Conservation (phyloP, 2,888 invertebrate species). For the Sphaerophoria taeniata region DNA sequence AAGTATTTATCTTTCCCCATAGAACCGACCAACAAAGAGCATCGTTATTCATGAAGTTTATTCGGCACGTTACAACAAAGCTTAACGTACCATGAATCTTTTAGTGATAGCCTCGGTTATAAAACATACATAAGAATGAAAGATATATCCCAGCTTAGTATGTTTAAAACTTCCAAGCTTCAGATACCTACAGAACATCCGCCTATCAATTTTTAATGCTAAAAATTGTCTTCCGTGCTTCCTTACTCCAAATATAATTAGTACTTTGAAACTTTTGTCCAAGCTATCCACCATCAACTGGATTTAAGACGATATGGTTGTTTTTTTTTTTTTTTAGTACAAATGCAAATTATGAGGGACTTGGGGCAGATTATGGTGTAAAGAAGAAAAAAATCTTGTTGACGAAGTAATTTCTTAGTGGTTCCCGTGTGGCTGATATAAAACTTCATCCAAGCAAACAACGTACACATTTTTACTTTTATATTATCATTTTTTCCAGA, state of each 20-base stretch:
- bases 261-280: constrained; percentile 27
- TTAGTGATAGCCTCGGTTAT: constrained; percentile 31
- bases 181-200: not conserved
- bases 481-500: too few species aligned
- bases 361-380: constrained; percentile 8
- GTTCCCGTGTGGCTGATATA: constrained; percentile 9
- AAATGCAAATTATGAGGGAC: constrained; percentile 29
- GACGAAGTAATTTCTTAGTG: constrained; percentile 24
- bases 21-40: constrained; percentile 6
- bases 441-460: not conserved
- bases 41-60: constrained; percentile 48
- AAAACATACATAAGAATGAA: constrained; percentile 31
- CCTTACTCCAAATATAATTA: constrained; percentile 37
- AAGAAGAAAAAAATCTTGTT: constrained; percentile 16
- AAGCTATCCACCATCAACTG: not conserved
- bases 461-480: not conserved
- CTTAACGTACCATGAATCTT: constrained; percentile 36
- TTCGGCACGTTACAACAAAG: constrained; percentile 45
- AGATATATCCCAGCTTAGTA: constrained; percentile 16
- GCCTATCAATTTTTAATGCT: constrained; percentile 30
- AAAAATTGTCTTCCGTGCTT: constrained; percentile 37
- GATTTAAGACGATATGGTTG: constrained; percentile 24
- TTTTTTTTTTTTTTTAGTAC: constrained; percentile 11
- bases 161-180: constrained; percentile 19
- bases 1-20: constrained; percentile 7